A percentile compares a stretch with the other conserved stretches of the same genome.
These are phyloP conservation scores for Cynaeus angustus DNA, from an alignment of 2,888 invertebrate genomes.

Conservation along the genomic window DNA sequence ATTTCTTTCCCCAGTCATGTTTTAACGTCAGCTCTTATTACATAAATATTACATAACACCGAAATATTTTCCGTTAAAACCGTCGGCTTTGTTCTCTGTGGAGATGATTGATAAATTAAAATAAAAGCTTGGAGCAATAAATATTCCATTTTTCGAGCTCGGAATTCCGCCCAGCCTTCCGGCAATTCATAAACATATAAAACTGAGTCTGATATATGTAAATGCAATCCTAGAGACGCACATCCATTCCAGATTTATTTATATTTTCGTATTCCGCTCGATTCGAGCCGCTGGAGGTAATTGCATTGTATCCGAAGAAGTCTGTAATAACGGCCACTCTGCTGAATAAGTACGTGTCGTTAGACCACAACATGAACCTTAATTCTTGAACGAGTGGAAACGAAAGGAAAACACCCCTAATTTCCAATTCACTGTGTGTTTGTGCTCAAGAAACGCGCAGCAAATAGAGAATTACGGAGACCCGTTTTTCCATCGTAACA, in stretches of 20 bases:
- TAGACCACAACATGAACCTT: constrained; percentile 37
- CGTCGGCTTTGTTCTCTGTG: constrained; percentile 6
- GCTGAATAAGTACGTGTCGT: constrained; percentile 42
- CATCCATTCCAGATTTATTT: constrained; percentile 35
- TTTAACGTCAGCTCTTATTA: too few relatives aligned
- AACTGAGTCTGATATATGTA: constrained; percentile 34
- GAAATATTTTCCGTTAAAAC: too few relatives aligned
- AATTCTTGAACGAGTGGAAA: constrained; percentile 46
- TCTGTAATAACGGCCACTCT: constrained; percentile 39
- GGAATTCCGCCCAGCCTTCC: constrained; percentile 8
- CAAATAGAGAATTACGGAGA: constrained; percentile 37
- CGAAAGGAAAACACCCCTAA: constrained; percentile 46
- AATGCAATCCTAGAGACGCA: constrained; percentile 37
- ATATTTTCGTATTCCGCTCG: constrained; percentile 40
- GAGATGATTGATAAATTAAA: constrained; percentile 31
- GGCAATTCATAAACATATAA: constrained; percentile 37
- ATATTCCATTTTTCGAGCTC: constrained; percentile 27
- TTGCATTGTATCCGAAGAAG: constrained; percentile 39
- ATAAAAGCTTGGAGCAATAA: constrained; percentile 31
- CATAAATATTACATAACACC: too few relatives aligned
- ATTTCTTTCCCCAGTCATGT: too few relatives aligned
- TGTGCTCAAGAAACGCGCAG: constrained; percentile 27
- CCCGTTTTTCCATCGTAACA: constrained; percentile 33
- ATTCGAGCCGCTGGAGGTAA: constrained; percentile 36
- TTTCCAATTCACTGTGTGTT: constrained; percentile 50